Conservation (phyloP, 2,797 vertebrate genomes). For the Apodemus agrarius region DNA sequence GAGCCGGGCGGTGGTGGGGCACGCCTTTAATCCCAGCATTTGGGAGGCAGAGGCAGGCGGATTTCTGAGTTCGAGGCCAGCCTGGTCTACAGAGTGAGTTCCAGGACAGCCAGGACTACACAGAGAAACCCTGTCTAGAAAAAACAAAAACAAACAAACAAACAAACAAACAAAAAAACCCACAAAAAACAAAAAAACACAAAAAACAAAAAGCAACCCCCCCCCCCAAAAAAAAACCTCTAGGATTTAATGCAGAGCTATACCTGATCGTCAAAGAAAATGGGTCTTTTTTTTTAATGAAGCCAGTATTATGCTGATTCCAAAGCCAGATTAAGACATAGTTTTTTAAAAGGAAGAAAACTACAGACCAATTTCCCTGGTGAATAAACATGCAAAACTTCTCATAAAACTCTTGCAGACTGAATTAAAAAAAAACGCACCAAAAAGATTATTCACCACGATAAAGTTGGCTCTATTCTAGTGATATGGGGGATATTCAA, state of each 20-base stretch:
- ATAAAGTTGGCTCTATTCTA: background rate
- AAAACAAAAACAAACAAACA: no score
- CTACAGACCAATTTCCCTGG: background rate
- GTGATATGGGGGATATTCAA: background rate
- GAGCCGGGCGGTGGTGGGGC: no score
- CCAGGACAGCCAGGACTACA: no score
- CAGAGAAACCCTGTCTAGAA: no score
- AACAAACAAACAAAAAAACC: no score
- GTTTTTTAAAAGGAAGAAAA: background rate
- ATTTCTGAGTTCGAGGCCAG: no score
- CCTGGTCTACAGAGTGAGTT: no score
- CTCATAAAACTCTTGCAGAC: background rate
- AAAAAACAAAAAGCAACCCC: no score
- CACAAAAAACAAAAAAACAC: no score
- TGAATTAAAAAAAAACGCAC: background rate
- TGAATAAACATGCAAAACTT: background rate
- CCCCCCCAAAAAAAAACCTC: no score
- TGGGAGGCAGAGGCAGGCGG: no score
- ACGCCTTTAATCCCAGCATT: no score
- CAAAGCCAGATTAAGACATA: background rate
- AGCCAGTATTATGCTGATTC: background rate
- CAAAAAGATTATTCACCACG: background rate
- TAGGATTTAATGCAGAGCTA: background rate
- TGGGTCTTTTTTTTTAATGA: background rate
- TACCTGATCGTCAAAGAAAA: background rate